Evolutionary conservation across 2,797 vertebrate genomes (phyloP), one percentile per base, ranked within the genome.

Genomic region (Threskiornis aethiopicus): DNA sequence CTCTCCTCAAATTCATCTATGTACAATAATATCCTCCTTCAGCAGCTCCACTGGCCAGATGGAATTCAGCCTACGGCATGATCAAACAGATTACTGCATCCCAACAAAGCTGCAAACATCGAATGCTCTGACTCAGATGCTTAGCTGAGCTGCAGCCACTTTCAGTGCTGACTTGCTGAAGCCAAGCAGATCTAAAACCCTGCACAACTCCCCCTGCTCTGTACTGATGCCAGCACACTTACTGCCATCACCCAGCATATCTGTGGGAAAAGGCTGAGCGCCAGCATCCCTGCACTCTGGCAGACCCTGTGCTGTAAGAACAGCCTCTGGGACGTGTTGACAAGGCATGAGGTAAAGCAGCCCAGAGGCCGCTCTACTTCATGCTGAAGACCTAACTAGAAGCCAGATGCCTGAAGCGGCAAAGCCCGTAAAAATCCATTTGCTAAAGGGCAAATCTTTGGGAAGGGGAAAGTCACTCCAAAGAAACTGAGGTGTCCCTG

Each of bases 271-370:
- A 94, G 81, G 91, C 93, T 75, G 78, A 42, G 78, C 0, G 13
- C 92, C 95, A 95, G 92, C n/a, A 89, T 57, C 81, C 73, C 90
- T 84, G 92, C 70, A 62, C 90, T 92, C 89, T 94, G 91, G 94
- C 93, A 97, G 90, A 84, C 81, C 89, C 70, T 47, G 31, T 21
- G 66, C 90, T 89, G 62, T 66, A 66, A 82, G 86, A 73, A 57
- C 64, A 84, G 84, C 67, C 71, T 46, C 64, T 62, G 73, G 62
- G 96, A 85, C 0, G 0, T 64, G 80, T 18, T 82, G 89, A 94
- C 92, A 89, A 93, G 71, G 90, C 78, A 16, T 28, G 78, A 85
- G 71, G 87, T 91, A 80, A 83, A 87, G 81, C 67, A 91, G 81
- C 64, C 52, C 75, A 67, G 78, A 69, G 66, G 67, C 84, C 1